Evolutionary conservation across 2,888 invertebrate genomes (phyloP).

Genomic region (Halictus ligatus): DNA sequence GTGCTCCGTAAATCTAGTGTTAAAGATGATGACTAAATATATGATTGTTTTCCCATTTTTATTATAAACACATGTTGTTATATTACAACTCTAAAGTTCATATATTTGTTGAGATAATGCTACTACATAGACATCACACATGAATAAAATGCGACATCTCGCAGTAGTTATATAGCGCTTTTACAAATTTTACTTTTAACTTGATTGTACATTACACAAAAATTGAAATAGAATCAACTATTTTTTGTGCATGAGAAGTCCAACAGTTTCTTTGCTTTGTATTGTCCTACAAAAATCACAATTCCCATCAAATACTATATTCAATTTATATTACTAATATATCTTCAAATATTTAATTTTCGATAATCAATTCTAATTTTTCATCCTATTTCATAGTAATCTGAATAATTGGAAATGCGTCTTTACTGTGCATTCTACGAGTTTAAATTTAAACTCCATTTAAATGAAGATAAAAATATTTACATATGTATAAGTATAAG

Average conservation of each 20-base stretch:
- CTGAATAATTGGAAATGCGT: not conserved
- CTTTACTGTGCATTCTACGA: not conserved
- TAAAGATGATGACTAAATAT: not conserved
- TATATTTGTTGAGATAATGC: not conserved
- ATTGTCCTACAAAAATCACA: constrained; percentile 6
- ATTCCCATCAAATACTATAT: not conserved
- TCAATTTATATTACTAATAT: not conserved
- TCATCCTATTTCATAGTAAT: not conserved
- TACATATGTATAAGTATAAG: not conserved
- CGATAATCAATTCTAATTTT: not conserved
- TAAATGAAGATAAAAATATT: constrained; percentile 7
- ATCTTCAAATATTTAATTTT: not conserved
- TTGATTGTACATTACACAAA: not conserved
- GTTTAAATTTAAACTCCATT: not conserved
- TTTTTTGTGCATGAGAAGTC: not conserved
- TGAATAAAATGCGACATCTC: not conserved
- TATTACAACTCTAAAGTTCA: constrained; percentile 45
- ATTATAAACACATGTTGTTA: constrained; percentile 33
- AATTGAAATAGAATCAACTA: constrained; percentile 8
- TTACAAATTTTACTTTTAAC: not conserved
- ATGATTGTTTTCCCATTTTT: constrained; percentile 13
- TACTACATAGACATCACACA: not conserved
- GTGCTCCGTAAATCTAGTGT: too few species aligned
- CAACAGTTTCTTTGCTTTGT: not conserved
- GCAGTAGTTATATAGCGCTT: not conserved